Conservation (phyloP, 2,888 invertebrate species). For the Erpobdella octoculata region DNA sequence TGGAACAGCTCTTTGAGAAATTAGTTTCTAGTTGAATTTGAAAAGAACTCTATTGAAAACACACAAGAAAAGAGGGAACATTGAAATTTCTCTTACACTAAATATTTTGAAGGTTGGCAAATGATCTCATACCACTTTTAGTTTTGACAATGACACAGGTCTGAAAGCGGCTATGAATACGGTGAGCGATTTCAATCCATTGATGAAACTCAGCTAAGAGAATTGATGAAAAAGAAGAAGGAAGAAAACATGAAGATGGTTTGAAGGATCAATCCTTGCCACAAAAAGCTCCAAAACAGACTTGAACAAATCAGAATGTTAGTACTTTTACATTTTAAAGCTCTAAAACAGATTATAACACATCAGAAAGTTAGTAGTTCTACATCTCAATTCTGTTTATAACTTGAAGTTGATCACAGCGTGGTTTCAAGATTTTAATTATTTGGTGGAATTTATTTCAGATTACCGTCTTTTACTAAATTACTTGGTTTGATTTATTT, state of each 20-base stretch:
- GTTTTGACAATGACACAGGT: slow-evolving; percentile 92
- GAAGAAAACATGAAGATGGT: slow-evolving; percentile 96
- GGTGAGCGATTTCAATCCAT: slow-evolving; percentile 92
- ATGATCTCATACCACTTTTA: slow-evolving; percentile 95
- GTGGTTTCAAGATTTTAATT: too few relatives aligned
- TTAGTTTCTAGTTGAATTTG: slow-evolving; percentile 96
- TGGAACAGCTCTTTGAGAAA: slow-evolving; percentile 92
- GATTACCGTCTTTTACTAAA: too few relatives aligned
- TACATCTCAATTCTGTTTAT: too few relatives aligned
- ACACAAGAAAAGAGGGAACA: slow-evolving; percentile 90
- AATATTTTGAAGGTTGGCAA: slow-evolving; percentile 96
- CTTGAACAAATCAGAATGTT: slow-evolving; percentile 92
- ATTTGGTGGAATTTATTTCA: too few relatives aligned
- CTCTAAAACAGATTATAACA: too few relatives aligned
- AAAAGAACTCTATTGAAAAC: slow-evolving; percentile 91
- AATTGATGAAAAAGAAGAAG: slow-evolving; percentile 93
- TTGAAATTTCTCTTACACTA: slow-evolving; percentile 85
- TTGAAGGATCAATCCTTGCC: slow-evolving; percentile 83
- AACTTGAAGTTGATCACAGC: too few relatives aligned
- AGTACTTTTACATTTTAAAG: slow-evolving; percentile 35
- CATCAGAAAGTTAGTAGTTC: too few relatives aligned
- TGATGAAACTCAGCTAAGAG: slow-evolving; percentile 93
- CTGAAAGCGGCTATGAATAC: slow-evolving; percentile 88
- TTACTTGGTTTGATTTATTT: too few relatives aligned
- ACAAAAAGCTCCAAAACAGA: slow-evolving; percentile 86